Evolutionary conservation across 2,113 vertebrate species (phyloP).

Genomic region (Centropus unirufus): DNA sequence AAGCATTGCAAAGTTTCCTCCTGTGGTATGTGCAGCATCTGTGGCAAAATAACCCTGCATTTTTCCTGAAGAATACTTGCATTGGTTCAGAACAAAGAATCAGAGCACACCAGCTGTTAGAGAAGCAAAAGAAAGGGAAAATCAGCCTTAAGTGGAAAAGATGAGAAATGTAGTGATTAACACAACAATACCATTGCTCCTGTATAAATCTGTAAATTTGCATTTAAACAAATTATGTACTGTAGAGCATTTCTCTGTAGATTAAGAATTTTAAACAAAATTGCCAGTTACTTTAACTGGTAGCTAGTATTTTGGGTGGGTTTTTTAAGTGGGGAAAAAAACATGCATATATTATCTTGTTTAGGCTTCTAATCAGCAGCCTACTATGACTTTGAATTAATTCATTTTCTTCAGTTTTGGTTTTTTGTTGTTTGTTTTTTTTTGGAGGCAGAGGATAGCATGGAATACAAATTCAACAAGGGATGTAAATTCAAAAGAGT

Average conservation of each 20-base stretch:
- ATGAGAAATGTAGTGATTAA: slow-evolving; percentile 17
- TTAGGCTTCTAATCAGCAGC: neutral
- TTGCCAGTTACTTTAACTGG: neutral
- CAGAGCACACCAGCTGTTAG: neutral
- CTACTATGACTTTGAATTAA: neutral
- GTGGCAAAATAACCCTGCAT: neutral
- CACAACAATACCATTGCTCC: neutral
- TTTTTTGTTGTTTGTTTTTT: no score
- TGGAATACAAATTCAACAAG: neutral
- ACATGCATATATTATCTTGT: neutral
- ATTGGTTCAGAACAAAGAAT: neutral
- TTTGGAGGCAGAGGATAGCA: neutral
- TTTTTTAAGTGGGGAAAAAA: neutral
- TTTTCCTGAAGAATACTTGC: neutral
- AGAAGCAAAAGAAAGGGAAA: neutral
- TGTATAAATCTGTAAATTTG: slow-evolving; percentile 1
- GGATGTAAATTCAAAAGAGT: neutral
- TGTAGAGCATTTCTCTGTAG: neutral
- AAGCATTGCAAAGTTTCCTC: neutral
- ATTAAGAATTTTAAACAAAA: slow-evolving; percentile 2
- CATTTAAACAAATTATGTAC: slow-evolving; percentile 5
- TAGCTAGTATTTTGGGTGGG: neutral
- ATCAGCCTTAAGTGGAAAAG: neutral
- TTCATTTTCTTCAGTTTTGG: neutral
- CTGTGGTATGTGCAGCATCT: neutral